These are phyloP conservation scores for Netelia melanura DNA, from an alignment of 2,888 invertebrate genomes.

Conservation along the genomic window DNA sequence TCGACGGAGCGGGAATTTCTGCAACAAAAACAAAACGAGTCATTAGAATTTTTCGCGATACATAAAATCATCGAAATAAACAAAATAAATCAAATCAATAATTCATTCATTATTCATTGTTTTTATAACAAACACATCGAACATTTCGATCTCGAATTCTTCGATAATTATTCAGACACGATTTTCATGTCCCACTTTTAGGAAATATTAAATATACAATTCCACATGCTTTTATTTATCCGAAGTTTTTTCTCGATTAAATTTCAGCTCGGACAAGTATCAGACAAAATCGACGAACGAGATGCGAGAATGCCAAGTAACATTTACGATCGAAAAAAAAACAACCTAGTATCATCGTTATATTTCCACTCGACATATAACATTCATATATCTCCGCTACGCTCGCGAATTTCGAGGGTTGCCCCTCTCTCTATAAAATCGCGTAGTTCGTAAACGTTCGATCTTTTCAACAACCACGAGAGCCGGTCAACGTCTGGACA, in stretches of 20 bases:
- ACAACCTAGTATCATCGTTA: neutral
- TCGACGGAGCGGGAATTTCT: slow-evolving; percentile 95
- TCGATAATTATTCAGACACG: no score
- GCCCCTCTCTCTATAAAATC: neutral
- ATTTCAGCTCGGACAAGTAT: slow-evolving; percentile 7
- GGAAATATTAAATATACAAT: no score
- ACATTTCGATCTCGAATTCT: neutral
- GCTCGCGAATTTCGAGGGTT: neutral
- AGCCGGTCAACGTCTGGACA: no score
- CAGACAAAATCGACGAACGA: neutral
- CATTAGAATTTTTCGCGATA: no score
- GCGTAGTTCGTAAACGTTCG: neutral
- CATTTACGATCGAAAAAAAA: slow-evolving; percentile 12
- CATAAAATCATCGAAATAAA: neutral
- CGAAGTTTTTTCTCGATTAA: neutral
- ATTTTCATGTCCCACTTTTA: no score
- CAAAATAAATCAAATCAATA: neutral
- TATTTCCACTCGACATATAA: neutral
- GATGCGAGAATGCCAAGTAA: slow-evolving; percentile 4
- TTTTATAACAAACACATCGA: neutral
- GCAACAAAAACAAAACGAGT: slow-evolving; percentile 75
- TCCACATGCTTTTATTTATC: neutral
- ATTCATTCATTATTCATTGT: neutral
- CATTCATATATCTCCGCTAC: no score
- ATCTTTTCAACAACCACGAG: no score